Base-by-base conservation (phyloP, 1,140 invertebrate genomes). In the Drosophila punjabiensis region DNA sequence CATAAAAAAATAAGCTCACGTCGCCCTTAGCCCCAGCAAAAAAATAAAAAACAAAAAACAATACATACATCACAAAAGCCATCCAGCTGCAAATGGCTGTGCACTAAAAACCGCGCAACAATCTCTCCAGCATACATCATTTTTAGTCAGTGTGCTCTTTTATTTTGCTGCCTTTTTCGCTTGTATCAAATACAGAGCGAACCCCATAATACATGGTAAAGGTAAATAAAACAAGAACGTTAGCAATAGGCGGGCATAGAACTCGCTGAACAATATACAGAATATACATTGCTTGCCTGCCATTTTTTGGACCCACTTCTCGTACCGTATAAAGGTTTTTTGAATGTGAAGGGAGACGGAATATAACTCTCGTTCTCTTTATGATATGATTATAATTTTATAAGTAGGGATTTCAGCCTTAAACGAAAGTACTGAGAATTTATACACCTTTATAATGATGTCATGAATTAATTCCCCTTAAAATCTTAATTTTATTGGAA, bases 101-200 rank as follows among this genome's bases (percentile, higher is more conserved):
- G 79, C 79, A 69, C 63, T 80, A 76, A 89, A 75, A 89, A 85
- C 69, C 69, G 62, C 82, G 79, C 67, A 55, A 41, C 78, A 88
- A 88, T 81, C 81, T 81, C 62, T 69, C 63, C 69, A 61, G 68
- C 76, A 83, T 88, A 68, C 84, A 83, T 88, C 69, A 89, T 83
- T 88, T 86, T 88, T 83, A 81, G 77, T 76, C 50, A 33, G 73
- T 50, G 63, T 48, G 10, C 48, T 70, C 20, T 60, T 63, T 69
- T 56, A 56, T 64, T 79, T 62, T 33, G 8, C 10, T 50, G 43
- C 9, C 45, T 35, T 53, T 76, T 63, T 59, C 63, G 60, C 77
- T 67, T 50, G 43, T 63, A 47, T 60, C 45, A 59, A 41, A 66
- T 13, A 67, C 53, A 67, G 58, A 66, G 60, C 30, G 53, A 60